Evolutionary conservation across 92 coral and sea anemone genomes (phyloP).

Genomic region (Anthopleura xanthogrammica): DNA sequence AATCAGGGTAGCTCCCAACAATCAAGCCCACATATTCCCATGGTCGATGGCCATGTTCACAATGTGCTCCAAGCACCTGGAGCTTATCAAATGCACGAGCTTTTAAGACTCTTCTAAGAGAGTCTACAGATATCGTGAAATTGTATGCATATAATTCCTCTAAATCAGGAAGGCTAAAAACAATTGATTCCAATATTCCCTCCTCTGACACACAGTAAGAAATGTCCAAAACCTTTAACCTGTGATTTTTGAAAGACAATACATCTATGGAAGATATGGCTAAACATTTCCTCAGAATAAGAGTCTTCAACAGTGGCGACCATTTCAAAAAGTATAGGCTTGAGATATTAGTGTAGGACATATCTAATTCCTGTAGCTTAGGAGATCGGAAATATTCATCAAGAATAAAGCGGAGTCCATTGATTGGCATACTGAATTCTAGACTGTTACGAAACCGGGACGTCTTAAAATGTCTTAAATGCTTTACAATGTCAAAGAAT

Average conservation of each 20-base stretch:
- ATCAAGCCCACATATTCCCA: slow-evolving; percentile 11
- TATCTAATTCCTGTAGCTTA: slow-evolving; percentile 10
- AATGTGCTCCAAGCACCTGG: slow-evolving; percentile 9
- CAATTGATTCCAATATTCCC: slow-evolving; percentile 12
- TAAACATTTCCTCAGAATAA: slow-evolving; percentile 10
- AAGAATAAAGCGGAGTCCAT: neutral
- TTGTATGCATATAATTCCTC: slow-evolving; percentile 21
- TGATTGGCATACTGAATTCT: neutral
- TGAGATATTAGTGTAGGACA: slow-evolving; percentile 5
- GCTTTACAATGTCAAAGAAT: neutral
- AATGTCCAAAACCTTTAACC: slow-evolving; percentile 7
- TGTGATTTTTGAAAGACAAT: neutral
- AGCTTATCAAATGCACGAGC: slow-evolving; percentile 22
- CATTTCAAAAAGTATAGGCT: slow-evolving; percentile 1
- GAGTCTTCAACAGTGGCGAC: slow-evolving; percentile 9
- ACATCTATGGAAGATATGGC: neutral
- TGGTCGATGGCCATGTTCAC: slow-evolving; percentile 9
- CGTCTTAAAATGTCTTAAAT: neutral
- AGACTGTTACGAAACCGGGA: neutral
- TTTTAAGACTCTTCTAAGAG: neutral
- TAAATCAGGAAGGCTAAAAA: slow-evolving; percentile 2
- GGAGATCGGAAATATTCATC: slow-evolving; percentile 1
- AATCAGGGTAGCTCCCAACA: slow-evolving; percentile 6
- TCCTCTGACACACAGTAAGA: slow-evolving; percentile 8
- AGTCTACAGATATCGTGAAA: slow-evolving; percentile 16